Base-by-base conservation (phyloP, 1,140 invertebrate genomes). In the Drosophila funebris region DNA sequence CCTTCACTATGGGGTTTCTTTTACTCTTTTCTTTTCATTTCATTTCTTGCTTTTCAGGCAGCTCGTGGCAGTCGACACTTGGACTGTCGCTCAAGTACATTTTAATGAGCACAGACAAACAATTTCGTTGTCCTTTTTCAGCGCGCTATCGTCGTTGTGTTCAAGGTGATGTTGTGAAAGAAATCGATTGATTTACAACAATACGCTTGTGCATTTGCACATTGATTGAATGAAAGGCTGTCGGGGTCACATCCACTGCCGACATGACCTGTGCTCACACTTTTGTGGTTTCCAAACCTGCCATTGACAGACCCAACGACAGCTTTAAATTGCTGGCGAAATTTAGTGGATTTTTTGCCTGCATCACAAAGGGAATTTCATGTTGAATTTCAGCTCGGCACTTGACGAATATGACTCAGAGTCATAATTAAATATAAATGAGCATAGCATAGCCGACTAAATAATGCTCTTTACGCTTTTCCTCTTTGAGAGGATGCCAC, bases 111-210 rank as follows among this genome's bases (percentile, higher is more conserved):
- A 53, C 54, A 78, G 78, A 62, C 75, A 77, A 66, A 80, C 57
- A 69, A 60, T 73, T 80, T 66, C 27, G 50, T 54, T 77, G 81
- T 85, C 76, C 69, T 80, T 84, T 73, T 36, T 36, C 22, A 53
- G 11, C 14, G 11, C 14, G 16, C 13, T 13, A 44, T 39, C 13
- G 56, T 43, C 14, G 37, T 11, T 37, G 56, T 8, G 22, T 54
- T 75, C 63, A 87, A 85, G 83, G 70, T 78, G 54, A 58, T 43
- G 62, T 44, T 46, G 50, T 61, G 64, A 68, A 68, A 69, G 73
- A 64, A 76, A 88, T 87, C 83, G 83, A 87, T 85, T 81, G 58
- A 78, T 78, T 69, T 63, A 39, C 64, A 61, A 48, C 31, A 14
- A 44, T 14, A 52, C 16, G 33, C 31, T 4, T 14, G 18, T 14